Evolutionary conservation across 2,797 vertebrate species (phyloP), one percentile per base, ranked within the genome.

Genomic region (Halcyon leucocephala): DNA sequence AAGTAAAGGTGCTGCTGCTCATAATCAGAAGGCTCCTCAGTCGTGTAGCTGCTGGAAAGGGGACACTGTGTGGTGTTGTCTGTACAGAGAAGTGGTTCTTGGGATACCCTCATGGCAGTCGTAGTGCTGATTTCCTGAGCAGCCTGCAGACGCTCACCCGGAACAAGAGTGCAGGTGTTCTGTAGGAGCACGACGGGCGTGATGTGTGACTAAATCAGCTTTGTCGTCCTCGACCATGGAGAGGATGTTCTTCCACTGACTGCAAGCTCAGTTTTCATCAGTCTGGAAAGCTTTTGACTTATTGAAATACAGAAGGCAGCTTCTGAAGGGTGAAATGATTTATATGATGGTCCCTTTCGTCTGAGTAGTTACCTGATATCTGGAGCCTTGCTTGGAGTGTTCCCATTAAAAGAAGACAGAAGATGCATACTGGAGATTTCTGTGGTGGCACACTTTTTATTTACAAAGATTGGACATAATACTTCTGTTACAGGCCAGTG

Each of bases 281-380:
- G 26, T 49, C 35, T 39, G 48, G 52, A 33, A 95, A 94, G 44
- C n/a, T 44, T 77, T 69, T 88, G n/a, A 78, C 67, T 87, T 84
- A 85, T 52, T 89, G 44, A 94, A 82, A 44, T 60, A 73, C 1
- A 3, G 44, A 60, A 12, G 41, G 62, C 51, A 86, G 37, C 70
- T 86, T 95, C 65, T 80, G 37, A 90, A 86, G 62, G 41, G 44
- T 55, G 51, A 88, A 90, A 91, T 82, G 9, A 66, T 65, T 95
- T 93, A 48, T 37, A 5, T n/a, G 60, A 41, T 1, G 7, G 16
- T 76, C 20, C 16, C 33, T 93, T 90, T 81, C 11, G 0, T 79
- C 31, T 58, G 80, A 90, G 46, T 55, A 80, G 42, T 29, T 82
- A 6, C 41, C 9, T 70, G n/a, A 16, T 76, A 17, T 79, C 31